Base-by-base conservation (phyloP, 92 coral and sea anemone genomes). In the Chrysogorgia sp. region DNA sequence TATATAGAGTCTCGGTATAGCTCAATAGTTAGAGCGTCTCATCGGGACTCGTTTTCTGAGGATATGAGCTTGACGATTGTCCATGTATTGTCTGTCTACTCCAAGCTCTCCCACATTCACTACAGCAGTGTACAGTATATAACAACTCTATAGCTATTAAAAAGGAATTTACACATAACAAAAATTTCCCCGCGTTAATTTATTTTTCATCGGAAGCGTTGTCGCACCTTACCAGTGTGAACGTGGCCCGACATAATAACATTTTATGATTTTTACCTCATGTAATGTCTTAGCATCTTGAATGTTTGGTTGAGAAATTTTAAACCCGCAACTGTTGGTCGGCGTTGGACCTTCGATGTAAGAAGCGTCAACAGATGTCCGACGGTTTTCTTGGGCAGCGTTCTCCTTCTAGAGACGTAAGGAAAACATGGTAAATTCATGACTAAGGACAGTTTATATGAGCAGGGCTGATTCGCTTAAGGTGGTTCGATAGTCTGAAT, bases 291-390 rank as follows among this genome's bases (percentile, higher is more conserved):
- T 94, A 23, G 92, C 87, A 13, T 79, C 88, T 70, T 89, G 92
- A 0, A 94, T 86, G 75, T 94, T 91, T 62, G 90, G 83, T 71
- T 91, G 92, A 20, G 92, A 83, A 55, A 94, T 87, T 83, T 90
- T 89, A 72, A 89, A 94, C 26, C 98, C 98, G 69, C 77, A 90
- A 53, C 97, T 94, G 74, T 94, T 94, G 85, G 82, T 81, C n/a
- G 89, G 98, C 43, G 98, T 91, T 6, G 97, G 97, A 7, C 98
- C 98, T 47, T 94, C 98, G 57, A 94, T 89, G 50, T 89, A 90
- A 24, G 98, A 94, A 41, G 87, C 88, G 47, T 56, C 79, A 32
- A 24, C 3, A 5, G 79, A 72, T 53, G 65, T 29, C 23, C 33
- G 76, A 2, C 34, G 58, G 23, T 69, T 25, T 55, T 32, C 63